Conservation (phyloP, 1,140 invertebrate genomes). For the Mylabris phalerata region DNA sequence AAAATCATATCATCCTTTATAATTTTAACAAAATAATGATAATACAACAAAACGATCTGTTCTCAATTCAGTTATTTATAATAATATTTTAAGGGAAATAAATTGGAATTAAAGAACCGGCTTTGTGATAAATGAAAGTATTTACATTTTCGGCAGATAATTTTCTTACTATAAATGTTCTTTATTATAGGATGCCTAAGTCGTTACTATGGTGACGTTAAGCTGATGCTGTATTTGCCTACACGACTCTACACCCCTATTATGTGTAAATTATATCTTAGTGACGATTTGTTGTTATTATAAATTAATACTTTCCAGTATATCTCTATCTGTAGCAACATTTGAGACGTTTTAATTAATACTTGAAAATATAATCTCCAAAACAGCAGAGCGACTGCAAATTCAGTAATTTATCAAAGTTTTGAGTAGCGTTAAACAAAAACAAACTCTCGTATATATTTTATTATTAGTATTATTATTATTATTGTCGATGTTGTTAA, state of each 20-base stretch:
- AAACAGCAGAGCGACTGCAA: not conserved
- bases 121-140: no score
- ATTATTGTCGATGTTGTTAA: no score
- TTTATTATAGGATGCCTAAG: conserved; percentile 15
- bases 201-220: conserved; percentile 20
- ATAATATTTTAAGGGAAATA: no score
- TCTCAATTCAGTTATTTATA: no score
- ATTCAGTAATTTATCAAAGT: not conserved
- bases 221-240: conserved; percentile 11
- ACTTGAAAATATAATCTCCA: conserved; percentile 8
- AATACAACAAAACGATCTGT: no score
- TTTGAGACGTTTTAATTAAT: conserved; percentile 3
- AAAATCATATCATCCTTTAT: not conserved
- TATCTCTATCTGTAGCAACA: conserved; percentile 5
- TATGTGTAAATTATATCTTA: conserved; percentile 21
- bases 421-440: no score
- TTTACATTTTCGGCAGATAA: no score
- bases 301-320: no score
- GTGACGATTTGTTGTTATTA: conserved; percentile 5
- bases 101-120: no score
- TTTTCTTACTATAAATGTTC: not conserved
- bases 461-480: no score
- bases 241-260: conserved; percentile 18
- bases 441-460: no score
- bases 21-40: no score